phyloP scores from a whole-genome alignment of 2,113 vertebrate genomes.

The Camelus dromedarius region DNA sequence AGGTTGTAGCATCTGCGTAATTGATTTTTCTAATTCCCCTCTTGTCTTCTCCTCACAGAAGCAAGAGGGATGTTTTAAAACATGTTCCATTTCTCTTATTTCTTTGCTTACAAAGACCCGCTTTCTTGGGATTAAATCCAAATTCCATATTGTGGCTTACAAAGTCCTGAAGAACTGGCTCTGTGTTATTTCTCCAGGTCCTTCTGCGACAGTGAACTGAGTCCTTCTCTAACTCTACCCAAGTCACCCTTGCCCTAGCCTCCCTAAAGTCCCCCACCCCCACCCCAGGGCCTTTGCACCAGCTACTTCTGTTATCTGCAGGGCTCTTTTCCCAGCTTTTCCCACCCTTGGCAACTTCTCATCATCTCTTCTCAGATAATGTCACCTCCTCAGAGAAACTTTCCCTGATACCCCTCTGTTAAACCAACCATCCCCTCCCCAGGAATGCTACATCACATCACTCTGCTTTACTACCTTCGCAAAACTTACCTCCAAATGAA shows the following conservation, averaged over 20 bases:
- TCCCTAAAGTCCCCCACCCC: fast-evolving
- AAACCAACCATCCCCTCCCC: neutral
- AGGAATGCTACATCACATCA: fast-evolving
- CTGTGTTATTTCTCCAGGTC: fast-evolving
- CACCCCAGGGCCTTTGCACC: neutral
- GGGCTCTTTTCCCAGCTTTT: too few relatives aligned
- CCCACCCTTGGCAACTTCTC: neutral
- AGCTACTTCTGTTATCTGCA: neutral
- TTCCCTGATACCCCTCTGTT: neutral
- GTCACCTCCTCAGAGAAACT: neutral
- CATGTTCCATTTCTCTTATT: neutral
- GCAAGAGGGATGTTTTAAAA: neutral
- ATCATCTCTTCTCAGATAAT: neutral
- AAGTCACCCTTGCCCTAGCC: neutral
- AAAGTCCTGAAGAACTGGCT: neutral
- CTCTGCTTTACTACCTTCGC: neutral
- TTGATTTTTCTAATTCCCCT: fast-evolving
- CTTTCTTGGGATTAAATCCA: neutral
- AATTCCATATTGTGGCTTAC: neutral
- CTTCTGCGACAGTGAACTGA: too few relatives aligned
- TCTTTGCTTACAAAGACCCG: neutral
- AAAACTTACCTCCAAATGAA: neutral
- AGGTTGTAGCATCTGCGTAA: neutral
- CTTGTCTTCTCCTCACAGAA: neutral
- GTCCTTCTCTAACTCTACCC: neutral